Evolutionary conservation across 2,888 invertebrate species (phyloP), one percentile per base, ranked within the genome.

Genomic region (Sericinus montela): DNA sequence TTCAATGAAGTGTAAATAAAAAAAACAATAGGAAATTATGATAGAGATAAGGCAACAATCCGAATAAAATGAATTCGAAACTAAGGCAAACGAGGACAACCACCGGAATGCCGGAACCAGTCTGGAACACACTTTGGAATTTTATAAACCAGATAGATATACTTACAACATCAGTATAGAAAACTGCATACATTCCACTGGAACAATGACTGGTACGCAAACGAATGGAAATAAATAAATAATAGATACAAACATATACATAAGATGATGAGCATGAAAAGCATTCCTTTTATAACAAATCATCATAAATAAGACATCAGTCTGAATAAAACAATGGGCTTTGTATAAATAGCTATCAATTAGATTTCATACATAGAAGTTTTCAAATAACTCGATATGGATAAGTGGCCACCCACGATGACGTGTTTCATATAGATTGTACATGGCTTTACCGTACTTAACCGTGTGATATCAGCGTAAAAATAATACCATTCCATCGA

Each of bases 21-120:
- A 1, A 25, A 42, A 19, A 41, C 16, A 15, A 16, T 13, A 19
- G 8, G n/a, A 43, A 42, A 36, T 41, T 48, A 16, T 23, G 41
- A 2, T 37, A 48, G n/a, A 19, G 48, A 10, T 10, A 6, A 30
- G 11, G 30, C 30, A 14, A 45, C 45, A 56, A 69, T 70, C 68
- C 65, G 59, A 78, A 72, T 65, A 58, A 64, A n/a, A 68, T 58
- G 56, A 67, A 62, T 64, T 64, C 59, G 62, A 69, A 62, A 58
- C 57, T 53, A 57, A 43, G 66, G 52, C 60, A 60, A 79, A 71
- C 67, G 65, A 60, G 78, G 75, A 68, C 73, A 70, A 54, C 54
- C 67, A 53, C 60, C 65, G 74, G 77, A 72, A 75, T 79, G 74
- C 68, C 57, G 64, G 52, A 75, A 84, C 72, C 79, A 82, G 83